Percentiles rank a stretch among this genome's conserved stretches.
Conservation (phyloP, 1,140 invertebrate genomes). For the Cydia pomonella region DNA sequence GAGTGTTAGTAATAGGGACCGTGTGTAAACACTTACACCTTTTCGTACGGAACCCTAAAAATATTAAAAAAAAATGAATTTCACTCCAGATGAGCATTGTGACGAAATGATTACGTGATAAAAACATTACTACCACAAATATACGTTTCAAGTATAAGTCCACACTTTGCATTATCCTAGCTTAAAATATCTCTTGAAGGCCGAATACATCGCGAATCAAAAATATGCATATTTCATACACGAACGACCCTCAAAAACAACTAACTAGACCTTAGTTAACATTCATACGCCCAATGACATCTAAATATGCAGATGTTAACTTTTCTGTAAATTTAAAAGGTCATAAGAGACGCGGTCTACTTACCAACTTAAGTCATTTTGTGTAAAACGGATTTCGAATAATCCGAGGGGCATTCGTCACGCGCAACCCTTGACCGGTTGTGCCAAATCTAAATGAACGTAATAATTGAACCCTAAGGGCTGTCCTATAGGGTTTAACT, state of each 20-base stretch:
- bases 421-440: constrained; percentile 58
- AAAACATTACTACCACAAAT: no score
- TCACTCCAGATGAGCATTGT: no score
- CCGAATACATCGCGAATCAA: not conserved
- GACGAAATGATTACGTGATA: no score
- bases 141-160: no score
- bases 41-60: no score
- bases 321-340: not conserved
- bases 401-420: constrained; percentile 55
- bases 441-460: constrained; percentile 77
- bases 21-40: no score
- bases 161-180: no score
- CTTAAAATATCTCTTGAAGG: not conserved
- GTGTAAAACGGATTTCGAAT: constrained; percentile 48
- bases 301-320: constrained; percentile 42
- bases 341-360: not conserved
- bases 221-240: constrained; percentile 14
- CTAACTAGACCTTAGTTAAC: constrained; percentile 24
- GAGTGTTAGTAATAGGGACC: no score
- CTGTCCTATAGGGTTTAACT: not conserved
- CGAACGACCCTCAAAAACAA: constrained; percentile 6
- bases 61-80: no score
- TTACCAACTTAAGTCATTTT: not conserved
- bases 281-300: constrained; percentile 33
- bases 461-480: constrained; percentile 64